These are phyloP conservation scores for Dinomys branickii DNA, from an alignment of 2,113 vertebrate species.

Conservation along the genomic window DNA sequence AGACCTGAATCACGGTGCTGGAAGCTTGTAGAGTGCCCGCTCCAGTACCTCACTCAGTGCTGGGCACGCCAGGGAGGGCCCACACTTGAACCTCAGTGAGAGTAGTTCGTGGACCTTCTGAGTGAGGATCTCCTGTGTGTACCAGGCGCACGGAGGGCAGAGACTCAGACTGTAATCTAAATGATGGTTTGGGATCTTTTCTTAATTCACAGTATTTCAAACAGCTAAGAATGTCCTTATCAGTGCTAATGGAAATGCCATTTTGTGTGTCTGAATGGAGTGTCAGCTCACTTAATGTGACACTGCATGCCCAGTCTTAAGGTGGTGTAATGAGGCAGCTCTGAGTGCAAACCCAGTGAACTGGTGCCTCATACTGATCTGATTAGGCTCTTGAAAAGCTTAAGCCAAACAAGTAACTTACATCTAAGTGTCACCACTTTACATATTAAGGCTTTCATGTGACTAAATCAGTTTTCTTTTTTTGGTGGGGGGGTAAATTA, in stretches of 20 bases:
- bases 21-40: too few species aligned
- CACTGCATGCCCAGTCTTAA: neutral
- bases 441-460: slow-evolving; percentile 24
- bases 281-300: slow-evolving; percentile 14
- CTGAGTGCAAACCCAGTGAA: neutral
- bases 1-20: too few species aligned
- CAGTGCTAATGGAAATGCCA: slow-evolving; percentile 13
- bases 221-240: neutral
- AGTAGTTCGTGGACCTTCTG: too few species aligned
- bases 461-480: slow-evolving; percentile 11
- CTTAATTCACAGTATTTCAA: slow-evolving; percentile 47
- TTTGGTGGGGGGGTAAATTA: neutral
- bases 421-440: slow-evolving; percentile 38
- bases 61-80: too few species aligned
- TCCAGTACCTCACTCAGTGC: too few species aligned
- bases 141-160: too few species aligned
- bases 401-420: neutral
- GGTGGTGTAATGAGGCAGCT: neutral
- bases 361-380: neutral
- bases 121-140: too few species aligned
- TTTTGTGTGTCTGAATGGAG: slow-evolving; percentile 26
- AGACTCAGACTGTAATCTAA: too few species aligned
- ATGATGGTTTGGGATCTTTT: neutral
- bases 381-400: slow-evolving; percentile 22
- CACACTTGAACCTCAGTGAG: too few species aligned